A percentile compares a stretch with the other conserved stretches of the same genome.
Evolutionary conservation across 2,888 invertebrate genomes (phyloP).

Genomic region (Itoplectis maculator): DNA sequence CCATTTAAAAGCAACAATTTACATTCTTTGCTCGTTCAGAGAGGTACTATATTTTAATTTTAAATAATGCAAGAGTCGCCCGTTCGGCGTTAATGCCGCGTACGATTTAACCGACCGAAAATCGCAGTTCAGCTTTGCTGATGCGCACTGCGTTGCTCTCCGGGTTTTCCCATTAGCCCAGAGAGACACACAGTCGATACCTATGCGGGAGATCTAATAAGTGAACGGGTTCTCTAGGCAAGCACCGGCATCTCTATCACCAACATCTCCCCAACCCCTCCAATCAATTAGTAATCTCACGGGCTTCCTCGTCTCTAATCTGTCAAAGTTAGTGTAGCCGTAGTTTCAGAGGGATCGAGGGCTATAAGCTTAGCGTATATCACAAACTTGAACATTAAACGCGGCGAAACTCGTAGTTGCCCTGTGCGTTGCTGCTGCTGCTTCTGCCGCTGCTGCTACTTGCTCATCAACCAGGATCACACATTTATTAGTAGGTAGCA

Average conservation of each 20-base stretch:
- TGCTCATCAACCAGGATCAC: slow-evolving; percentile 6
- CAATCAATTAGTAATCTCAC: slow-evolving; percentile 58
- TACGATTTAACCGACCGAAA: slow-evolving; percentile 50
- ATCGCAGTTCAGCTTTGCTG: not conserved
- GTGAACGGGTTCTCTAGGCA: slow-evolving; percentile 43
- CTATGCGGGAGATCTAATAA: slow-evolving; percentile 51
- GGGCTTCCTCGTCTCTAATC: slow-evolving; percentile 50
- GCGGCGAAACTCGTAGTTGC: slow-evolving; percentile 14
- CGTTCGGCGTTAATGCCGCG: slow-evolving; percentile 55
- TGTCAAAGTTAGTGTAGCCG: slow-evolving; percentile 46
- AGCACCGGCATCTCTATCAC: slow-evolving; percentile 37
- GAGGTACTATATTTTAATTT: too few species aligned
- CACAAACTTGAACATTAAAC: slow-evolving; percentile 45
- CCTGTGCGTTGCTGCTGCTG: not conserved
- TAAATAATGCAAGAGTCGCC: not conserved
- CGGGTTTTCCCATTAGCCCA: slow-evolving; percentile 27
- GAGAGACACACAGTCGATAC: slow-evolving; percentile 22
- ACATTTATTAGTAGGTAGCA: slow-evolving; percentile 5
- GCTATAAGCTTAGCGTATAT: slow-evolving; percentile 31
- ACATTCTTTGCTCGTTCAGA: too few species aligned
- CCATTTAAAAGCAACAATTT: too few species aligned
- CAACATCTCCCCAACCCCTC: slow-evolving; percentile 3
- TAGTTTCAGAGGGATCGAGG: slow-evolving; percentile 33
- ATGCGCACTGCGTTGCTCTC: not conserved
- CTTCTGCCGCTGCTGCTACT: slow-evolving; percentile 4